Evolutionary conservation across 2,113 vertebrate species (phyloP).

Genomic region (Carassius auratus): DNA sequence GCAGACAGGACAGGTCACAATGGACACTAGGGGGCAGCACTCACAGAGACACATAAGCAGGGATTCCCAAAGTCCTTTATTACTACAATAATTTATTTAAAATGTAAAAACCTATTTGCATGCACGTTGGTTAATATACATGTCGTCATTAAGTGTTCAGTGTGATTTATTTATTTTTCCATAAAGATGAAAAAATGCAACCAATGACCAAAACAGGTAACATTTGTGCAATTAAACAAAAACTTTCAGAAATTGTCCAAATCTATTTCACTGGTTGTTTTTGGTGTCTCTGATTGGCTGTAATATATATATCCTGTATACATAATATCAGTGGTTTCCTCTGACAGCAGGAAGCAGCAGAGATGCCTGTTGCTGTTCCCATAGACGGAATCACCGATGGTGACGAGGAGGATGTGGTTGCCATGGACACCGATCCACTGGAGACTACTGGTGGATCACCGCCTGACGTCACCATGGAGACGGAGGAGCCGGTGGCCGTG

Average conservation of each 20-base stretch:
- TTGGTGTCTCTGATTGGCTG: background rate
- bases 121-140: too few relatives aligned
- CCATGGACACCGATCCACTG: slow-evolving; percentile 7
- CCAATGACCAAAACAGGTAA: too few relatives aligned
- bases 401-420: slow-evolving; percentile 58
- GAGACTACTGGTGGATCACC: slow-evolving; percentile 29
- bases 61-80: background rate
- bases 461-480: slow-evolving; percentile 44
- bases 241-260: background rate
- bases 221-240: too few relatives aligned
- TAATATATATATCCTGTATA: background rate
- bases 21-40: slow-evolving; percentile 46
- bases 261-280: background rate
- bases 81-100: too few relatives aligned
- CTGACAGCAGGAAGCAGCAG: slow-evolving; percentile 72
- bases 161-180: too few relatives aligned
- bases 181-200: too few relatives aligned
- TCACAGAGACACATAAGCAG: background rate
- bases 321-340: slow-evolving; percentile 42
- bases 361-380: slow-evolving; percentile 65
- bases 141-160: too few relatives aligned
- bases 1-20: slow-evolving; percentile 17
- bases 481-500: slow-evolving; percentile 48
- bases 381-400: slow-evolving; percentile 66
- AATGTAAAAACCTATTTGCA: too few relatives aligned